A percentile compares a stretch with the other conserved stretches of the same genome.
Conservation (phyloP, 2,797 vertebrate species). For the Gastrophryne carolinensis region DNA sequence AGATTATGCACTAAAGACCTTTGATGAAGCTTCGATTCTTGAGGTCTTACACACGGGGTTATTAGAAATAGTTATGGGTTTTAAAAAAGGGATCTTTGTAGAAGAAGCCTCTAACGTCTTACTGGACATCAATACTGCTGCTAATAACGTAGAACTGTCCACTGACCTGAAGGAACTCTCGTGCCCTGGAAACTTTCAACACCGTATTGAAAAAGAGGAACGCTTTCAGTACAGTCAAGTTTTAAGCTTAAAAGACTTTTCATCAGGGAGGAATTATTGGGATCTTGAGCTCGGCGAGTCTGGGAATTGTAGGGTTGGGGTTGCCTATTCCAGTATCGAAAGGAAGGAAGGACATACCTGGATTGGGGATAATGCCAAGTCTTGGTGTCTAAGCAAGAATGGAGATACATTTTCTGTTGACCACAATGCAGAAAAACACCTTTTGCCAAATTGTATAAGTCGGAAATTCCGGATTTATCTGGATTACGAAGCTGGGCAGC, state of each 20-base stretch:
- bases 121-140: not conserved
- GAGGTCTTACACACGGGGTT: not conserved
- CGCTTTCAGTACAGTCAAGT: not conserved
- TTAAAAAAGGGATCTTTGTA: not conserved
- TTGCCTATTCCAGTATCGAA: not conserved
- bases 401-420: not conserved
- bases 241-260: not conserved
- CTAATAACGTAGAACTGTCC: not conserved
- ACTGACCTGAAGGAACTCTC: not conserved
- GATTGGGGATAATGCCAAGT: not conserved
- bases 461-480: not conserved
- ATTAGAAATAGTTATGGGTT: not conserved
- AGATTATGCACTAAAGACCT: not conserved
- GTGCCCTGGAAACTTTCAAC: not conserved
- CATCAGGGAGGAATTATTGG: not conserved
- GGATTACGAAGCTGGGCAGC: not conserved
- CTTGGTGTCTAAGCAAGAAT: not conserved
- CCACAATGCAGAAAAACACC: not conserved
- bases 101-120: not conserved
- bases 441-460: too few relatives aligned
- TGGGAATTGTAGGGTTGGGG: not conserved
- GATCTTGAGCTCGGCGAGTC: not conserved
- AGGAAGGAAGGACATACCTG: not conserved
- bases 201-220: not conserved
- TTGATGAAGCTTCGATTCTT: not conserved